These are phyloP conservation scores for Tetropium fuscum DNA, from an alignment of 2,888 invertebrate genomes.

Conservation along the genomic window DNA sequence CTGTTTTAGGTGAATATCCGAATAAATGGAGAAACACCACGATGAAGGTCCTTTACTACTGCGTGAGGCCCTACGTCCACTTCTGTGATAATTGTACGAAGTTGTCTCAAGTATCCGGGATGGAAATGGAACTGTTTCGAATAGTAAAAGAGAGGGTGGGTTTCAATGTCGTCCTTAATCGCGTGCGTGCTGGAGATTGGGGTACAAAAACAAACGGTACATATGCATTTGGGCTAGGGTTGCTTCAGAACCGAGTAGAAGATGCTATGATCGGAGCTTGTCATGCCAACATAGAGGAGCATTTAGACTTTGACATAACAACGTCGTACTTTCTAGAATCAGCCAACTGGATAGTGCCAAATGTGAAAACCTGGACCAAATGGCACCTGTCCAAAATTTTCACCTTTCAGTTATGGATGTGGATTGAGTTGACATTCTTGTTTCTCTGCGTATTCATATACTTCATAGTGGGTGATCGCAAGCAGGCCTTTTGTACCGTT, in stretches of 20 bases:
- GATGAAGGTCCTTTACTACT: neutral
- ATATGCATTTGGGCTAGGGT: neutral
- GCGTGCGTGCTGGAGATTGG: neutral
- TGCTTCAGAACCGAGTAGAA: neutral
- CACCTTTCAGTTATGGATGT: neutral
- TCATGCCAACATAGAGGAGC: neutral
- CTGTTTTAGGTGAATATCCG: slow-evolving; percentile 6
- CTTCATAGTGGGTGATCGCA: neutral
- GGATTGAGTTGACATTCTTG: neutral
- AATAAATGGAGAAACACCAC: slow-evolving; percentile 14
- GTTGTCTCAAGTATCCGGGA: neutral
- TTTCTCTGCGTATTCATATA: neutral
- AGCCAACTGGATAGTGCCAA: slow-evolving; percentile 10
- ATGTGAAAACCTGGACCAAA: neutral
- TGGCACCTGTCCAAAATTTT: neutral
- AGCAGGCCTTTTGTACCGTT: neutral
- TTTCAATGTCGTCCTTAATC: neutral
- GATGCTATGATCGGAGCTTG: slow-evolving; percentile 9
- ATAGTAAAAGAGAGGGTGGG: neutral
- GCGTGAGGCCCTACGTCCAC: neutral
- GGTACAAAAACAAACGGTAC: neutral
- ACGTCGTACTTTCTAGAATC: neutral
- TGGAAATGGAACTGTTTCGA: slow-evolving; percentile 6
- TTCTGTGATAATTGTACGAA: neutral
- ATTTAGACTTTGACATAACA: slow-evolving; percentile 13